Percentiles rank a stretch among this genome's conserved stretches.
Conservation (phyloP, 2,113 vertebrate genomes). For the Tinamus guttatus region DNA sequence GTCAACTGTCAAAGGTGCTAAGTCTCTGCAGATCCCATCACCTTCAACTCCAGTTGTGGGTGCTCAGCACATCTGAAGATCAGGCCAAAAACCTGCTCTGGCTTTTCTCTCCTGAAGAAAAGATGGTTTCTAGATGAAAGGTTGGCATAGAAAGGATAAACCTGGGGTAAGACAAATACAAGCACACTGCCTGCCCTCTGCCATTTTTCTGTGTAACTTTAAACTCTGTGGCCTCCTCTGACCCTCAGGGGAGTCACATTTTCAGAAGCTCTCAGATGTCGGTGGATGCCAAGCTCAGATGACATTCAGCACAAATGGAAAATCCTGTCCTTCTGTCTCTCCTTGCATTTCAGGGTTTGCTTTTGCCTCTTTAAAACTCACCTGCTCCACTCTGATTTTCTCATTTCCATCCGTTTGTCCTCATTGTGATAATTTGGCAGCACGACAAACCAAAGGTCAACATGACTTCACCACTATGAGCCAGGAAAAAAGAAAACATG, state of each 20-base stretch:
- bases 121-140: background rate
- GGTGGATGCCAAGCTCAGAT: constrained; percentile 25
- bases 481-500: background rate
- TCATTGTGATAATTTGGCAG: accelerated
- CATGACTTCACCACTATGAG: accelerated
- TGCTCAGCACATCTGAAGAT: background rate
- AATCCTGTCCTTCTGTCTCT: background rate
- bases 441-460: background rate
- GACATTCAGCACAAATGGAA: constrained; percentile 53
- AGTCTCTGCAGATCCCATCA: background rate
- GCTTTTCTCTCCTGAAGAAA: background rate
- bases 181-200: background rate
- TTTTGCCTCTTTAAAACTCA: constrained; percentile 11
- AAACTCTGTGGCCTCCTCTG: constrained; percentile 5
- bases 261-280: constrained; percentile 56
- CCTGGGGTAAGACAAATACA: background rate
- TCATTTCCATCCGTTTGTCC: background rate
- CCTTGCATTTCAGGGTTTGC: background rate
- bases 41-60: background rate
- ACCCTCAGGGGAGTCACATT: background rate
- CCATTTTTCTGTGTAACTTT: constrained; percentile 49
- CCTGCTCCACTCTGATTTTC: background rate
- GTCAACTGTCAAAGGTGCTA: background rate
- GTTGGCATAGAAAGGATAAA: background rate
- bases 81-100: background rate